phyloP scores from a whole-genome alignment of 2,888 invertebrate genomes.

The Plagiodera versicolora region DNA sequence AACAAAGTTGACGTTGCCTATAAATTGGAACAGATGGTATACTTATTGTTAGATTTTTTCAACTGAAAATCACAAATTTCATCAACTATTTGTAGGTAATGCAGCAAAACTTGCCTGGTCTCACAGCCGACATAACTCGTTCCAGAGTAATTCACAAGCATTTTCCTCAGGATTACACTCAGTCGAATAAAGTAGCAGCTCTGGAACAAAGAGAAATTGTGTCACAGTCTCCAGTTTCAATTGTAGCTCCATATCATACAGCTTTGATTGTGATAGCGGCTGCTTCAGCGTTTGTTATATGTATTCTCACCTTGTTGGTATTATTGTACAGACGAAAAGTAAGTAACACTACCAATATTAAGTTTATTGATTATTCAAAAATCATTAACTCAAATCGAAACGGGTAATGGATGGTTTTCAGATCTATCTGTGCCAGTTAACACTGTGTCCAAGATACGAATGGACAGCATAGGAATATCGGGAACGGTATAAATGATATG shows the following conservation, averaged over 20 bases:
- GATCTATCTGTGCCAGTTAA: too few species aligned
- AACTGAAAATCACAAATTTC: neutral
- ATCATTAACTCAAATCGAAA: too few species aligned
- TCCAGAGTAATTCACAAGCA: conserved; percentile 65
- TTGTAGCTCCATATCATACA: conserved; percentile 73
- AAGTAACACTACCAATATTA: conserved; percentile 17
- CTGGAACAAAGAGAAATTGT: conserved; percentile 70
- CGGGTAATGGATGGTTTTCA: too few species aligned
- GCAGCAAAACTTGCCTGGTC: conserved; percentile 58
- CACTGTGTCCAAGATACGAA: too few species aligned
- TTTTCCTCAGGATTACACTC: conserved; percentile 45
- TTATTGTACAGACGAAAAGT: conserved; percentile 72
- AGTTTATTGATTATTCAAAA: too few species aligned
- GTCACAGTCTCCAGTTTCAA: conserved; percentile 68
- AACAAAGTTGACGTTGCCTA: conserved; percentile 79
- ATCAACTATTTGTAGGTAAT: conserved; percentile 50
- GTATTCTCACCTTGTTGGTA: conserved; percentile 72
- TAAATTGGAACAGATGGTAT: conserved; percentile 76
- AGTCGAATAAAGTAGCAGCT: conserved; percentile 50
- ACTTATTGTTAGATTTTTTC: conserved; percentile 29
- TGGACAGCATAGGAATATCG: too few species aligned
- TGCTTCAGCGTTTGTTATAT: conserved; percentile 78
- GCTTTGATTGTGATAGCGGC: conserved; percentile 77
- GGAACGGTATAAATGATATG: too few species aligned
- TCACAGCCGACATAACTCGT: conserved; percentile 65